Base-by-base conservation (phyloP, 2,797 vertebrate genomes). In the Aratinga solstitialis region DNA sequence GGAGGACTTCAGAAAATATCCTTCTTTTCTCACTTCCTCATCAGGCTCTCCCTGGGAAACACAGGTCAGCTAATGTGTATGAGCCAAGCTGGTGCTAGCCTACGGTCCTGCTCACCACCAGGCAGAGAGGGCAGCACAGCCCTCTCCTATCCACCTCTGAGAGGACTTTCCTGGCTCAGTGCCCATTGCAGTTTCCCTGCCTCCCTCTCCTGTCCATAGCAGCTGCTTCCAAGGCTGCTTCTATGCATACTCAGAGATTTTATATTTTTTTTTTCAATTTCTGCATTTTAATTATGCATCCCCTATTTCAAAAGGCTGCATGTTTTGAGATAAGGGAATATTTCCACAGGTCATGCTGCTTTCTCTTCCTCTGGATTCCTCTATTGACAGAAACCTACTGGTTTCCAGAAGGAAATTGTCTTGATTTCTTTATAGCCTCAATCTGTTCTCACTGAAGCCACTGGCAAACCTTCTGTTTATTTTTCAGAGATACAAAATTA, bases 401-500 rank as follows among this genome's bases (percentile, higher is more conserved):
- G 30, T 87, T 97, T 90, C 91, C 88, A 91, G 93, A 92, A 94
- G 72, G 87, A 93, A 93, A 88, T 88, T 58, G 71, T 89, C 90
- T 87, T 94, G 48, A 81, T 89, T 91, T 90, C 91, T 88, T 90
- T 95, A 76, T 76, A 88, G 83, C 43, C 32, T 88, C 93, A 93
- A 48, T 94, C 89, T 94, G 74, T 85, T 94, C 79, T 67, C 79
- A 73, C 59, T 78, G 66, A 92, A 95, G 73, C 47, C 73, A 69
- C 69, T 90, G 91, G 89, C 85, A 96, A 95, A 84, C 50, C 58
- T 77, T 74, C 81, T 93, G 62, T 89, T 91, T 93, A 88, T 92
- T 94, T 95, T 95, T 86, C 59, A 91, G 50, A 74, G 69, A 48
- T 88, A 59, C 54, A 88, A 90, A 92, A 66, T 67, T 30, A 94